These are phyloP conservation scores for Sula dactylatra DNA, from an alignment of 2,113 vertebrate species.

Conservation along the genomic window DNA sequence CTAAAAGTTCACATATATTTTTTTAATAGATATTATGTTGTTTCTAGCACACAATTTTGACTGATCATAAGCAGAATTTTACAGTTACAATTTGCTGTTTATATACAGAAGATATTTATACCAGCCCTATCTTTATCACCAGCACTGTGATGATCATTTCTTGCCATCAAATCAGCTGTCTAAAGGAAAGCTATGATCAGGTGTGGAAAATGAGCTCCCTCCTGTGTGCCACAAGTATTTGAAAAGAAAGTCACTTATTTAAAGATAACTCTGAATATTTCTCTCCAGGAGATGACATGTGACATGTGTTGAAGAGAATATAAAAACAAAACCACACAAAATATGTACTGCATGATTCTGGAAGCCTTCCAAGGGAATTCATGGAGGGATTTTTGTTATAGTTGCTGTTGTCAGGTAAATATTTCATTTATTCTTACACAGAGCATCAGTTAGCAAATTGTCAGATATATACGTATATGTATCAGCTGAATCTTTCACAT, in stretches of 20 bases:
- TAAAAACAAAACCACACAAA: background rate
- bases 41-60: background rate
- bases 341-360: background rate
- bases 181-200: background rate
- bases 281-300: background rate
- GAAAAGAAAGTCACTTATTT: background rate
- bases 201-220: background rate
- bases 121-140: background rate
- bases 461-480: background rate
- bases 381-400: background rate
- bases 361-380: background rate
- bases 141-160: background rate
- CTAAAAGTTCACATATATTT: background rate
- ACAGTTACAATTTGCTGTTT: background rate
- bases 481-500: background rate
- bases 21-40: background rate
- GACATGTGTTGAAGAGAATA: background rate
- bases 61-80: background rate
- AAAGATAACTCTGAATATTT: background rate
- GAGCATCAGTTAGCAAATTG: background rate
- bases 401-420: background rate
- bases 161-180: background rate
- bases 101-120: background rate
- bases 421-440: constrained; percentile 15
- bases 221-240: background rate